Evolutionary conservation across 1,140 invertebrate genomes (phyloP), one percentile per base, ranked within the genome.

Genomic region (Orius insidiosus): DNA sequence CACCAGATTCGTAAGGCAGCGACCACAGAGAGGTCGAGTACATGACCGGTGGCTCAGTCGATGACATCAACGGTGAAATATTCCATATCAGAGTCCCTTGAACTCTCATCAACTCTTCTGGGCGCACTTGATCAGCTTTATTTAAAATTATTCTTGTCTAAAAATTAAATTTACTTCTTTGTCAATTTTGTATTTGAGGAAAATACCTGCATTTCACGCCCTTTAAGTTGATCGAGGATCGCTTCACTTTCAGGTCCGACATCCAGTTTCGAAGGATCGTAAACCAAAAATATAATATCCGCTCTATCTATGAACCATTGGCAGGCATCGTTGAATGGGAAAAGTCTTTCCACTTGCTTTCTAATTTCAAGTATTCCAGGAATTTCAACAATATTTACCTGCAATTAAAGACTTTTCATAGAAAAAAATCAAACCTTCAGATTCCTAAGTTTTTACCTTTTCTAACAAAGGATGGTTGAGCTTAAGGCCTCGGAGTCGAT

Each of bases 291-390:
- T 60, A 95, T 92, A 46, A 93, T 81, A 62, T 94, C 89, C 8
- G 88, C 88, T 49, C 89, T 73, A 61, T 95, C 88, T 57, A 94
- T 92, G 59, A 85, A 94, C 90, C 90, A 96, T 62, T 94, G 88
- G 58, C 87, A 90, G 15, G 87, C 89, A 57, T 94, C 89, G 58
- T 92, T 93, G 63, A 93, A 93, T 35, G 88, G 85, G 61, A 94
- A 94, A 31, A 88, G 71, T 37, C 89, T 73, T 48, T 92, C 89
- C 11, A 90, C 82, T 69, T 89, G 85, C 63, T 92, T 90, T 46
- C 85, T 71, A 52, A 92, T 86, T 70, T 95, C 90, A 51, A 94
- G 66, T 55, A 95, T 90, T 47, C 90, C 90, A 43, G 90, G 90
- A 59, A 93, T 94, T 69, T 96, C 90, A 19, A 95, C 85, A 55